A percentile compares a stretch with the other conserved stretches of the same genome.
Conservation (phyloP, 2,888 invertebrate genomes). For the Mythimna lalbum region DNA sequence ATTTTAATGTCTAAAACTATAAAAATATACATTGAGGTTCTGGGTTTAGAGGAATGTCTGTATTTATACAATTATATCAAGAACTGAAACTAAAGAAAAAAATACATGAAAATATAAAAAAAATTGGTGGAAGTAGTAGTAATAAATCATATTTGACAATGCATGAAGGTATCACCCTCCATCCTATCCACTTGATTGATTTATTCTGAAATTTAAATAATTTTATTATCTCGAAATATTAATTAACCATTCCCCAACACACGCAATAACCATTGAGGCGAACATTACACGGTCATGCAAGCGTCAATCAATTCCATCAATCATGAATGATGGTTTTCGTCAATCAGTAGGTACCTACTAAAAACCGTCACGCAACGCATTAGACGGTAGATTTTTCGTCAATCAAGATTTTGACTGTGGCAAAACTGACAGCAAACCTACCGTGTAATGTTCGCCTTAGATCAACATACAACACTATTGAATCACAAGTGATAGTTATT, state of each 20-base stretch:
- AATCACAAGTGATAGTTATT: too few species aligned
- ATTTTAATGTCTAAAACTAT: slow-evolving; percentile 41
- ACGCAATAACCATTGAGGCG: neutral
- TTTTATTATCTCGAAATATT: slow-evolving; percentile 19
- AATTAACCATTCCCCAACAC: neutral
- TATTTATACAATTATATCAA: slow-evolving; percentile 21
- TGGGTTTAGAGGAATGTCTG: slow-evolving; percentile 44
- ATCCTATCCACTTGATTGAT: slow-evolving; percentile 41
- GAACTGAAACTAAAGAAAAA: slow-evolving; percentile 17
- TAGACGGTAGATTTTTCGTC: too few species aligned
- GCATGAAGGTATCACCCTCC: slow-evolving; percentile 27
- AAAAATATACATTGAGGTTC: slow-evolving; percentile 19
- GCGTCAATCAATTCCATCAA: too few species aligned
- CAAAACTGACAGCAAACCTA: too few species aligned
- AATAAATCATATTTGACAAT: slow-evolving; percentile 19
- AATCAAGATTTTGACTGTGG: too few species aligned
- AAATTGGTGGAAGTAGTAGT: slow-evolving; percentile 1
- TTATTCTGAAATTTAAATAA: slow-evolving; percentile 68
- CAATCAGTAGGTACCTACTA: too few species aligned
- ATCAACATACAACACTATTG: too few species aligned
- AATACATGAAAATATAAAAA: too few species aligned
- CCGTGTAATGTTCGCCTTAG: too few species aligned
- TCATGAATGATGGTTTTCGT: too few species aligned
- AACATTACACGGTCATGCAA: too few species aligned
- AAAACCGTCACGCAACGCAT: too few species aligned